Base-by-base conservation (phyloP, 2,113 vertebrate species). In the Sporophila hypoxantha region DNA sequence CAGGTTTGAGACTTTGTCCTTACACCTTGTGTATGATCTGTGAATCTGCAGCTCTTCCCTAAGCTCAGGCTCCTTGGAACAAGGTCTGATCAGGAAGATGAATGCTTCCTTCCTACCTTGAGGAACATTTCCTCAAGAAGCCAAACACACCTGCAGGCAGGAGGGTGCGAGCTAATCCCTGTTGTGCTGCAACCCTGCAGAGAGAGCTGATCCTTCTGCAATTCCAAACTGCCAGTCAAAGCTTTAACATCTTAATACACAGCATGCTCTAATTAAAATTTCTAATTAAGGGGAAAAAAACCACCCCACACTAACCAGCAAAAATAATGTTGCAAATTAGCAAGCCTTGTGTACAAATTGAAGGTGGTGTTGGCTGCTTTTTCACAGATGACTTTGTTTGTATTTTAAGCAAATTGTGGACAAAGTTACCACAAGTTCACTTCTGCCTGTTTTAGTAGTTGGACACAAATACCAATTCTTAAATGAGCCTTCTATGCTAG, bases 211-310 rank as follows among this genome's bases (percentile, higher is more conserved):
- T 93, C 88, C 88, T 89, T 41, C 91, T 81, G 93, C 94, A 94
- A 90, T 89, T 91, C 71, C 41, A 0, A 93, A 79, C 88, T 94
- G 93, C 88, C 95, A 95, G 79, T 95, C 94, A 95, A 92, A 93
- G 93, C 93, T 91, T 95, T 89, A 76, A 94, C 93, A 91, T 94
- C 92, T 95, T 96, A 96, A 95, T 95, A 92, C 93, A 75, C 91
- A 92, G 94, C 89, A 93, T 87, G 80, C 75, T 88, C 46, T 96
- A 96, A 96, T 96, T 96, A 96, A 95, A 93, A 95, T 87, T 95
- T 89, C 77, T 95, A 95, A 96, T 95, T 96, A 94, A 94, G 50
- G 49, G 39, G 34, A 4, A 1, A n/a, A 30, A 64, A 81, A 50
- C 4, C 5, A 11, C 9, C 39, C 23, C 30, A 73, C 39, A 67